Base-by-base conservation (phyloP, 64 coral and sea anemone genomes). In the Stichodactyla mertensii region DNA sequence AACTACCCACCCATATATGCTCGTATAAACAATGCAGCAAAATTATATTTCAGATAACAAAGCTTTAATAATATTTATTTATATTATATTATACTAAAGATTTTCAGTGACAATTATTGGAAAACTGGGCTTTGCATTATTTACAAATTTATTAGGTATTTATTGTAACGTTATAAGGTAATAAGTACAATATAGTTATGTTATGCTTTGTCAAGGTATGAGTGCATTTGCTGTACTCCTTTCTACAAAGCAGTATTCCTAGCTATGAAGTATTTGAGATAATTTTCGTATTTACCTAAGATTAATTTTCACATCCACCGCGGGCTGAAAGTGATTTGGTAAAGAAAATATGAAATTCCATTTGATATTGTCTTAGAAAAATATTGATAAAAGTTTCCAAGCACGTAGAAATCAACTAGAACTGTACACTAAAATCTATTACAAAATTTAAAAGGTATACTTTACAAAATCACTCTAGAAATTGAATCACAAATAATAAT, bases 391-490 rank as follows among this genome's bases (percentile, higher is more conserved):
- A 74, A 74, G 27, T 74, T 26, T 74, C n/a, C 12, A 74, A 74
- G 64, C 8, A 22, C n/a, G n/a, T 20, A 27, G 22, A 31, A 31
- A 74, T 74, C 24, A 10, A 74, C 23, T 10, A 74, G 23, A 27
- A 71, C 69, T 74, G 69, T 74, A 74, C 69, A 74, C 22, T 74
- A 74, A 27, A 1, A 45, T 45, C 8, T 36, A 74, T 13, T 74
- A 74, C 6, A 74, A 74, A 74, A 74, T 27, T 74, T 23, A 36
- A 74, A 31, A 13, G 36, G 36, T 45, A 66, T 4, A 66, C 6
- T 66, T 15, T 74, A 74, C 36, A 74, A 74, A 74, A 74, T 74
- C 69, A 74, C 69, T 74, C 24, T 27, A 74, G 69, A 74, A 74
- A 27, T 74, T 27, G 2, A 74, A 31, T 28, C 14, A 14, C 23